These are phyloP conservation scores for Oncorhynchus keta DNA, from an alignment of 2,113 vertebrate genomes.

Conservation along the genomic window DNA sequence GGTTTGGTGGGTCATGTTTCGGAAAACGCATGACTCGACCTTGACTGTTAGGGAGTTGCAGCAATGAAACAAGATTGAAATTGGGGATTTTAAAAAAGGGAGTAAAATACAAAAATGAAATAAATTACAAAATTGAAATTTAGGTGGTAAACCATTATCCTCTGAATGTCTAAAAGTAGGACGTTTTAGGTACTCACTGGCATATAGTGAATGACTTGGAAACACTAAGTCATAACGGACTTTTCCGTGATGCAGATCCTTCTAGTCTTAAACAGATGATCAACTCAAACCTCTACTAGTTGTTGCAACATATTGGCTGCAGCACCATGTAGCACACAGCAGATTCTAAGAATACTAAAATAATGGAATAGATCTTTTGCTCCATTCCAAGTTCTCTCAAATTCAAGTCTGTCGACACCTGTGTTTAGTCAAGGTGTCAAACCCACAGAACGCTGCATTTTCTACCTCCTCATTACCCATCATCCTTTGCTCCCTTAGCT, in stretches of 20 bases:
- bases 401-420: not conserved
- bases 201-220: slow-evolving; percentile 33
- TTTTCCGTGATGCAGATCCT: not conserved
- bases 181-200: slow-evolving; percentile 19
- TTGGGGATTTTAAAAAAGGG: too few species aligned
- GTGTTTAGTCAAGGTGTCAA: not conserved
- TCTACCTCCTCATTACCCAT: not conserved
- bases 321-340: not conserved
- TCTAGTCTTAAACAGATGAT: not conserved
- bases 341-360: not conserved
- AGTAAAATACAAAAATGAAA: too few species aligned
- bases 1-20: too few species aligned
- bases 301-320: not conserved
- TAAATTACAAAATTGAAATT: too few species aligned
- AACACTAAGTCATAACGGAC: not conserved
- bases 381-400: not conserved
- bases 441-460: not conserved
- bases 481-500: not conserved
- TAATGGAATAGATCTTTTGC: not conserved
- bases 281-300: not conserved
- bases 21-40: too few species aligned
- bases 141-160: slow-evolving; percentile 37
- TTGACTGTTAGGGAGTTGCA: too few species aligned
- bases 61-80: too few species aligned
- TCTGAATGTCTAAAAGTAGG: slow-evolving; percentile 29